Evolutionary conservation across 1,140 invertebrate genomes (phyloP).

Genomic region (Drosophila grimshawi): DNA sequence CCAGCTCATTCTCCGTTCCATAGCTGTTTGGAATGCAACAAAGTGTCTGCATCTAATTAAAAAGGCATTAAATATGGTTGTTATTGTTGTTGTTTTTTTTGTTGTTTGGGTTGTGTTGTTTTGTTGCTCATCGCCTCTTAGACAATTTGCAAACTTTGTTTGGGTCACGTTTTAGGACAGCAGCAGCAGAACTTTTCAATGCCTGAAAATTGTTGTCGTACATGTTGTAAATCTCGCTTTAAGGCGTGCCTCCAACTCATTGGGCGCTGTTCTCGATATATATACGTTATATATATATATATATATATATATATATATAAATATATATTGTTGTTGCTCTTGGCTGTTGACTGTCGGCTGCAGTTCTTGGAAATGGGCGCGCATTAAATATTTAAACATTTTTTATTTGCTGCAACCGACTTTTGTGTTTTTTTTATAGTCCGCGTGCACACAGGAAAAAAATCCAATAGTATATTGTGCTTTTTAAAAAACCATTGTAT

Average conservation of each 20-base stretch:
- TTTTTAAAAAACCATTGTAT: no score
- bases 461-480: no score
- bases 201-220: conserved; percentile 76
- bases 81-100: conserved; percentile 28
- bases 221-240: conserved; percentile 78
- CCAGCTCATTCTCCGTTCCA: conserved; percentile 12
- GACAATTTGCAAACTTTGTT: conserved; percentile 74
- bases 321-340: neutral
- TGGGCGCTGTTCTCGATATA: conserved; percentile 39
- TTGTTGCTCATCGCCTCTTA: conserved; percentile 48
- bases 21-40: conserved; percentile 68
- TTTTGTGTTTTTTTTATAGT: neutral
- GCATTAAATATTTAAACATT: conserved; percentile 55
- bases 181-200: conserved; percentile 46
- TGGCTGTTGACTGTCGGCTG: conserved; percentile 25
- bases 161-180: conserved; percentile 73
- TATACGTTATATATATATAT: conserved; percentile 13
- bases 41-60: conserved; percentile 77
- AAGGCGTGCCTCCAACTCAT: conserved; percentile 55
- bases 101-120: conserved; percentile 32
- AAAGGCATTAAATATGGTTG: conserved; percentile 72
- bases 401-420: conserved; percentile 19
- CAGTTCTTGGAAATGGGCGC: conserved; percentile 74
- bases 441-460: neutral
- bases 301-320: neutral